These are phyloP conservation scores for Tuberolachnus salignus DNA, from an alignment of 2,888 invertebrate species.

Conservation along the genomic window DNA sequence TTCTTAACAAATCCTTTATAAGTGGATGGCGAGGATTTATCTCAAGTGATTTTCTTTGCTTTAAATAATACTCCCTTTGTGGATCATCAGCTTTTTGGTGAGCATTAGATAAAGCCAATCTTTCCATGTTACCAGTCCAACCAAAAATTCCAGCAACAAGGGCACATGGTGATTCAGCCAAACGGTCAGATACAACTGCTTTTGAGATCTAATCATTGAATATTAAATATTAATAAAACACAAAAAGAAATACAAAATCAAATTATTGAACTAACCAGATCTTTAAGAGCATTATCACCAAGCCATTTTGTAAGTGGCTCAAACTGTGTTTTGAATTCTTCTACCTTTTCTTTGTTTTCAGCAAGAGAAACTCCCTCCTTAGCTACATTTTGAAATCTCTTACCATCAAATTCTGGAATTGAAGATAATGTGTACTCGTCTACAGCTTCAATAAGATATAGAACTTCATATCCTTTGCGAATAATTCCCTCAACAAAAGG, in stretches of 20 bases:
- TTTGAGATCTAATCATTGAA: slow-evolving; percentile 69
- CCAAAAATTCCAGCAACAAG: slow-evolving; percentile 95
- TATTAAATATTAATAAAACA: not conserved
- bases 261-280: slow-evolving; percentile 66
- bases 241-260: not conserved
- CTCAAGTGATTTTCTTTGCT: slow-evolving; percentile 96
- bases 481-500: slow-evolving; percentile 95
- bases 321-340: slow-evolving; percentile 77
- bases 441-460: slow-evolving; percentile 93
- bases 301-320: slow-evolving; percentile 93
- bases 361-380: slow-evolving; percentile 94
- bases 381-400: slow-evolving; percentile 99
- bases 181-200: slow-evolving; percentile 83
- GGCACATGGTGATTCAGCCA: slow-evolving; percentile 92
- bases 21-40: slow-evolving; percentile 97
- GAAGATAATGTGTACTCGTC: slow-evolving; percentile 97
- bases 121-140: slow-evolving; percentile 99
- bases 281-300: slow-evolving; percentile 78
- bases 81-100: slow-evolving; percentile 95
- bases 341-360: slow-evolving; percentile 78
- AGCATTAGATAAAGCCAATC: slow-evolving; percentile 91
- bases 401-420: slow-evolving; percentile 96
- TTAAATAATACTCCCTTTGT: slow-evolving; percentile 83
- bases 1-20: slow-evolving; percentile 84
- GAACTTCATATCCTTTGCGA: slow-evolving; percentile 92